Evolutionary conservation across 2,113 vertebrate genomes (phyloP).

Genomic region (Charina bottae): DNA sequence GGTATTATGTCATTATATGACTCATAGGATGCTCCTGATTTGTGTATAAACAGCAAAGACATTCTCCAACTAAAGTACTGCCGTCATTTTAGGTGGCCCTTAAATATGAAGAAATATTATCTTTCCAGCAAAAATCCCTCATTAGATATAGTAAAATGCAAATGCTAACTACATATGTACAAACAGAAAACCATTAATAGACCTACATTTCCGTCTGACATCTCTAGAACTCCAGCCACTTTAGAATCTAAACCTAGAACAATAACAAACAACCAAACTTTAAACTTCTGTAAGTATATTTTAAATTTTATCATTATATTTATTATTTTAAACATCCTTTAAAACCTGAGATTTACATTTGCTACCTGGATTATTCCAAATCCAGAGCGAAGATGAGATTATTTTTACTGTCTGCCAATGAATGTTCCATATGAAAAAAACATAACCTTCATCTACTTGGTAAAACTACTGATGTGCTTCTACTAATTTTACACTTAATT

Average conservation of each 20-base stretch:
- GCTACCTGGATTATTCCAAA: not conserved
- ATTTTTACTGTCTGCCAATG: not conserved
- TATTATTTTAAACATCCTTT: not conserved
- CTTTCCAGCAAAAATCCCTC: not conserved
- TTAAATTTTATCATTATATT: not conserved
- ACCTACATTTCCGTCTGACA: slow-evolving; percentile 63
- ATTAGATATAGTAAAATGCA: slow-evolving; percentile 6
- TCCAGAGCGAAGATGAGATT: not conserved
- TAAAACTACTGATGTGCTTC: not conserved
- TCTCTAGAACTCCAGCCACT: slow-evolving; percentile 53
- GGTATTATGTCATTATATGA: not conserved
- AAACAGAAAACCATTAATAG: slow-evolving; percentile 29
- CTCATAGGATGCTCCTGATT: not conserved
- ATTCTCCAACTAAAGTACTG: not conserved
- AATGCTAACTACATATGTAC: not conserved
- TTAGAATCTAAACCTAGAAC: slow-evolving; percentile 52
- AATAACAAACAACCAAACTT: slow-evolving; percentile 47
- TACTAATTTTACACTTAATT: not conserved
- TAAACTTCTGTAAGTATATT: slow-evolving; percentile 17
- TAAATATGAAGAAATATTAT: not conserved
- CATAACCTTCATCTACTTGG: not conserved
- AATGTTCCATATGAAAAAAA: not conserved
- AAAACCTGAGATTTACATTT: not conserved
- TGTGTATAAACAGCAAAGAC: not conserved
- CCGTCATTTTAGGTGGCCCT: not conserved